Evolutionary conservation across 2,113 vertebrate genomes (phyloP), one percentile per base, ranked within the genome.

Genomic region (Columba janthina): DNA sequence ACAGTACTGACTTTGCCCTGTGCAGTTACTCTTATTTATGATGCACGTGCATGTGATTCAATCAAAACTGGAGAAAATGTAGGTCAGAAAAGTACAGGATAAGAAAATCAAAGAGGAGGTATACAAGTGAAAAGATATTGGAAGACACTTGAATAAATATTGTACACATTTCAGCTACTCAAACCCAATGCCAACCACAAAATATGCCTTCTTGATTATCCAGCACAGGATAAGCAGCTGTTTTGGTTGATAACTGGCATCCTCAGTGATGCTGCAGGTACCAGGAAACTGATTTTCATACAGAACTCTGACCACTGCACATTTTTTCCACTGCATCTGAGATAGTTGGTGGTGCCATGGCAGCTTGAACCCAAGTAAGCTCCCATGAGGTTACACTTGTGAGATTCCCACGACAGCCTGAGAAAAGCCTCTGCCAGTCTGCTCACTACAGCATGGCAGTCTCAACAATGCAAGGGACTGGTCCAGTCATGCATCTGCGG

Each of bases 311-410:
- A 29, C 17, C 51, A 19, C n/a, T 81, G 25, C 15, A 34, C 5
- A 3, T 4, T 66, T 76, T 44, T 66, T 54, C 26, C 26, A 25
- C 46, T 11, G 34, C 5, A 2, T 14, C 54, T 42, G 13, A 61
- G 26, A 15, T 21, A 14, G 46, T 25, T 36, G 32, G 11, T 64
- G 12, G 13, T 38, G 16, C 10, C 0, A 1, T 0, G 2, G 36
- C 12, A 51, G 48, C 32, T 82, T 29, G 36, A 82, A 22, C 19
- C 26, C 2, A 2, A 53, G 77, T 0, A 0, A 4, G 3, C 57
- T 36, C 22, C 64, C 12, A 5, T 21, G 60, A 40, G 9, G 16
- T 34, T 57, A n/a, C 24, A 7, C 11, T 40, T 16, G 3, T 8
- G n/a, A 66, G n/a, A 60, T 51, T 76, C 50, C 46, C n/a, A 22